phyloP scores from a whole-genome alignment of 64 coral and sea anemone species.

The Stichodactyla helianthus region DNA sequence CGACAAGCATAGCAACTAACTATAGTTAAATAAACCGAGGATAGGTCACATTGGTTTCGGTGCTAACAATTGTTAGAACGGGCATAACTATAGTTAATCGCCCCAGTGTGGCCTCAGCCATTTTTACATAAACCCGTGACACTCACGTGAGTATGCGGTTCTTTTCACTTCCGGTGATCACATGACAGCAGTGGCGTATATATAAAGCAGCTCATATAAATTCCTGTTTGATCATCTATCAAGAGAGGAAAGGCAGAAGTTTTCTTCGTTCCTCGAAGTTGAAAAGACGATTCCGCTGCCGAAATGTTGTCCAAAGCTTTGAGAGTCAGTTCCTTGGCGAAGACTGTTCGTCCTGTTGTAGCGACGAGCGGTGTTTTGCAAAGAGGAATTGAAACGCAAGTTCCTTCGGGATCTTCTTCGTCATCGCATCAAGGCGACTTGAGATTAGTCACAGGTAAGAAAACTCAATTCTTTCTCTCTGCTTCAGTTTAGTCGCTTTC shows the following conservation, averaged over 20 bases:
- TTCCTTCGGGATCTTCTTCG: neutral
- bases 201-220: neutral
- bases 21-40: too few relatives aligned
- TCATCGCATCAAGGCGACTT: neutral
- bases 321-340: neutral
- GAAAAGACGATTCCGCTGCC: neutral
- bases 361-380: neutral
- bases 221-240: neutral
- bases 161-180: slow-evolving; percentile 19
- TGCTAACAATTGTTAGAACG: too few relatives aligned
- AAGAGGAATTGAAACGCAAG: slow-evolving; percentile 2
- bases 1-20: too few relatives aligned
- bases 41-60: too few relatives aligned
- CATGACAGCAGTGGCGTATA: slow-evolving; percentile 3
- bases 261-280: neutral
- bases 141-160: neutral
- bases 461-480: neutral
- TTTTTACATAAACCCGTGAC: neutral
- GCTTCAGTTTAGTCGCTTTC: neutral
- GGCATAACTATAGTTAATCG: too few relatives aligned
- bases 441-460: neutral
- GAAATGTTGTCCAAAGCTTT: neutral
- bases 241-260: neutral
- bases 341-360: neutral
- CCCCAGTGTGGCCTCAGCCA: too few relatives aligned